Conservation (phyloP, 2,888 invertebrate genomes). For the Miltochrista miniata region DNA sequence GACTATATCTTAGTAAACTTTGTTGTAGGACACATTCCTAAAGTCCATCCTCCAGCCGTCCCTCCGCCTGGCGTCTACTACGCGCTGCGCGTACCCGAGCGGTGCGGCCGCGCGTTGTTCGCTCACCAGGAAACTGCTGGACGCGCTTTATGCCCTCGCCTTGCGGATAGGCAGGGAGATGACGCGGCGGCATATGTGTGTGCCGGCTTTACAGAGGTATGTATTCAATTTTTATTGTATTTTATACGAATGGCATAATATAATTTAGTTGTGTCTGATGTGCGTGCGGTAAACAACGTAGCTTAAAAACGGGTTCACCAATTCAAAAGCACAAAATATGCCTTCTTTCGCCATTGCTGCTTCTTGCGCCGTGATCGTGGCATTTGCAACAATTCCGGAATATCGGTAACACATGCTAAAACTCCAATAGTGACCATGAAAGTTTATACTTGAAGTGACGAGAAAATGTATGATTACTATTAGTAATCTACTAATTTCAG, state of each 20-base stretch:
- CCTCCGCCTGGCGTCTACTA: conserved; percentile 91
- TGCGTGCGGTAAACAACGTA: too few relatives aligned
- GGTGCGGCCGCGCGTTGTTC: conserved; percentile 89
- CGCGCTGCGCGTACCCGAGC: conserved; percentile 91
- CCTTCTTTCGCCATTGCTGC: too few relatives aligned
- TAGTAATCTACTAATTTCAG: conserved; percentile 61
- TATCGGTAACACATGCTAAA: too few relatives aligned
- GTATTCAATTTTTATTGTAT: not conserved
- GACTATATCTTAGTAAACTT: too few relatives aligned
- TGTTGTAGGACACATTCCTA: conserved; percentile 90
- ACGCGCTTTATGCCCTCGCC: conserved; percentile 91
- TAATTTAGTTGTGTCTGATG: too few relatives aligned
- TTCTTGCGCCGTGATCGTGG: too few relatives aligned
- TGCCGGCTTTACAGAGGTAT: conserved; percentile 80
- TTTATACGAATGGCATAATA: too few relatives aligned
- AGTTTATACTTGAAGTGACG: too few relatives aligned
- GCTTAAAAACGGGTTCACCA: too few relatives aligned
- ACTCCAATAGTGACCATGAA: too few relatives aligned
- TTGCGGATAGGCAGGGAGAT: conserved; percentile 90
- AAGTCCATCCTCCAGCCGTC: conserved; percentile 93
- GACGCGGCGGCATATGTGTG: conserved; percentile 89
- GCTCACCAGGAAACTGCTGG: conserved; percentile 91
- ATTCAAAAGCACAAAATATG: too few relatives aligned
- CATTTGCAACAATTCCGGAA: too few relatives aligned
- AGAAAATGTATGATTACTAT: not conserved